A percentile compares a stretch with the other conserved stretches of the same genome.
phyloP scores from a whole-genome alignment of 2,113 vertebrate genomes.

The Puma concolor region DNA sequence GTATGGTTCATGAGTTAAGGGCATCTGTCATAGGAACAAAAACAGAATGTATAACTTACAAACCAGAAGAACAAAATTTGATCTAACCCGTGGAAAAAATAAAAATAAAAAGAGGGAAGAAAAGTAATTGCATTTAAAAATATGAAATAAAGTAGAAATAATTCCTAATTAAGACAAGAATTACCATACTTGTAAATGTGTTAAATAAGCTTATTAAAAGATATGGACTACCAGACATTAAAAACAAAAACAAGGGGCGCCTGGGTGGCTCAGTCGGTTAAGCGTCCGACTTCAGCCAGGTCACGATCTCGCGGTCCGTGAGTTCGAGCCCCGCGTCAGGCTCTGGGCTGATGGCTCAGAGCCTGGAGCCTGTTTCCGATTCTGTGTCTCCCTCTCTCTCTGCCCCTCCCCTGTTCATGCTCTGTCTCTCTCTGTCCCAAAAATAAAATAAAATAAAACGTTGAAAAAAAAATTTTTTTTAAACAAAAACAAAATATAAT shows the following conservation, averaged over 20 bases:
- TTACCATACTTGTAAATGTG: background rate
- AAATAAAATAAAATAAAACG: too few relatives aligned
- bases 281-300: too few relatives aligned
- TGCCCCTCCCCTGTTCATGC: too few relatives aligned
- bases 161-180: conserved; percentile 5
- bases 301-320: too few relatives aligned
- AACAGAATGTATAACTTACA: background rate
- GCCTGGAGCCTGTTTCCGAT: too few relatives aligned
- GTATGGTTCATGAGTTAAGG: background rate
- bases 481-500: conserved; percentile 7
- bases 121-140: background rate
- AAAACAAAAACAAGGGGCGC: too few relatives aligned
- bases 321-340: too few relatives aligned
- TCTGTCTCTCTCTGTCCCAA: too few relatives aligned
- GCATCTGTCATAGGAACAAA: background rate
- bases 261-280: too few relatives aligned
- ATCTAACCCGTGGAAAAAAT: background rate
- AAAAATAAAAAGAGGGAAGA: background rate
- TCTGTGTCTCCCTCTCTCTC: too few relatives aligned
- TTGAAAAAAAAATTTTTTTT: too few relatives aligned
- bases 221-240: background rate
- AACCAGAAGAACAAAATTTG: background rate
- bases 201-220: conserved; percentile 14
- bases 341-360: too few relatives aligned
- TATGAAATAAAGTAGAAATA: background rate